Evolutionary conservation across 2,888 invertebrate genomes (phyloP), one percentile per base, ranked within the genome.

Genomic region (Zygothrica quintamaculata): DNA sequence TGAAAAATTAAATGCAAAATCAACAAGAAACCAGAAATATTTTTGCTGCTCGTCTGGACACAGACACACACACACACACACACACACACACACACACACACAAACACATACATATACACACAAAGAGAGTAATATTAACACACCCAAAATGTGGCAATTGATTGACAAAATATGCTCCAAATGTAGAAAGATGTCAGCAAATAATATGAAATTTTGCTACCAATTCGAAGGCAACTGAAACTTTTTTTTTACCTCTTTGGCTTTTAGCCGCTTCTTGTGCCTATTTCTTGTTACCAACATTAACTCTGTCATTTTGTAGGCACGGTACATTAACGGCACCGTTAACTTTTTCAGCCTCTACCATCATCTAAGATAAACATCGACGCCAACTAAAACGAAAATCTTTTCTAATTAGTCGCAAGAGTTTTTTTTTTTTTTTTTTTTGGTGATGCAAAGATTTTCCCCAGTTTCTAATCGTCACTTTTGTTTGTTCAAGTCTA

Each of bases 201-300:
- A 62, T 57, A 82, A 77, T 84, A 66, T 66, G 67, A 77, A 84
- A 74, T 74, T 77, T 65, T 77, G 82, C 73, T 80, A 69, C 80
- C 77, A 72, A 75, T 75, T 81, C 48, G 58, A 57, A 65, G 34
- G 64, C 62, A 60, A 55, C 66, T 76, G 66, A 71, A 68, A 64
- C 50, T 44, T 53, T 60, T 72, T 44, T 53, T 60, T 72, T 65
- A 60, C 42, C 53, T 31, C 22, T 46, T 36, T 25, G 31, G 56
- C 47, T 50, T 37, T 7, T 18, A 37, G 58, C 31, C 47, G 31
- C 26, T 43, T 43, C 33, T 29, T 36, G 29, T 7, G 31, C 3
- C 15, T 13, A 29, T 8, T 26, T 4, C 3, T 15, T 33, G 40
- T 8, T 15, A n/a, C 15, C 26, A 26, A 8, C 37, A 4, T 16